Conservation (phyloP, 1,140 invertebrate species). For the Hylyphantes graminicola region DNA sequence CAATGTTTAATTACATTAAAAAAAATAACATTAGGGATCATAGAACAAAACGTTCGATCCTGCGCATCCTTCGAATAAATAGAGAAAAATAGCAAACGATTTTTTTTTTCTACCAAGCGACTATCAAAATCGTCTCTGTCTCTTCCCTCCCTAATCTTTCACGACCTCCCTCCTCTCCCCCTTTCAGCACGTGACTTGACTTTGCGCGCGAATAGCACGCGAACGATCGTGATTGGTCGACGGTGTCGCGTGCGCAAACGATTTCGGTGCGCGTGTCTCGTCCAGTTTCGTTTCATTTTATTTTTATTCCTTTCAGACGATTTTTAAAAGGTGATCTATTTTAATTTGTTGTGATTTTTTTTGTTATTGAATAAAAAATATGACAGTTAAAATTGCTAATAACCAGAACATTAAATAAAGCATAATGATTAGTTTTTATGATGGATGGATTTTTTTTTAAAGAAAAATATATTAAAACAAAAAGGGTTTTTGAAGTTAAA, state of each 20-base stretch:
- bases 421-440: too few relatives aligned
- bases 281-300: not conserved
- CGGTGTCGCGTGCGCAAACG: slow-evolving; percentile 32
- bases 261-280: slow-evolving; percentile 13
- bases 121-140: not conserved
- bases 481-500: too few relatives aligned
- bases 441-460: too few relatives aligned
- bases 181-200: slow-evolving; percentile 43
- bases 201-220: slow-evolving; percentile 54
- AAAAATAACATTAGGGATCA: too few relatives aligned
- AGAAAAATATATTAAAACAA: too few relatives aligned
- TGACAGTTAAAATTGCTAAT: too few relatives aligned
- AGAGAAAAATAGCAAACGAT: slow-evolving; percentile 7
- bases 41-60: too few relatives aligned
- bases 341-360: not conserved
- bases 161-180: not conserved
- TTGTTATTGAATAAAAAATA: not conserved
- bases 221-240: slow-evolving; percentile 41
- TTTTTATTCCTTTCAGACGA: not conserved
- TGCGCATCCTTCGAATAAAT: not conserved
- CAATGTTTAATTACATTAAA: too few relatives aligned
- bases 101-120: not conserved
- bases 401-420: too few relatives aligned
- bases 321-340: slow-evolving; percentile 23
- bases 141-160: not conserved